These are phyloP conservation scores for Drosophila picticornis DNA, from an alignment of 2,888 invertebrate genomes.

Conservation along the genomic window DNA sequence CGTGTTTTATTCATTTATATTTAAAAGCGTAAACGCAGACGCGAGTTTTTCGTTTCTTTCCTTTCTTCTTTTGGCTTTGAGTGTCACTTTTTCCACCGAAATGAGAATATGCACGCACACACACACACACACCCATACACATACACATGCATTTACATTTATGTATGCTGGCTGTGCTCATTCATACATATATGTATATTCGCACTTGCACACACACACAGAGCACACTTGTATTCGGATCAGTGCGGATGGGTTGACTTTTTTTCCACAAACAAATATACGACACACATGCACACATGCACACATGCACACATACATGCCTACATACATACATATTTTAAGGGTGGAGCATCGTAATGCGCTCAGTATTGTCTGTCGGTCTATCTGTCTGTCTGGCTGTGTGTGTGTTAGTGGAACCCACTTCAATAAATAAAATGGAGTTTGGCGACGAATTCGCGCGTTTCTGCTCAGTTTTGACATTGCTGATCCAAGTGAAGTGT, in stretches of 20 bases:
- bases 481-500: background rate
- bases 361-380: background rate
- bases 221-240: conserved; percentile 16
- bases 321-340: conserved; percentile 14
- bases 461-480: background rate
- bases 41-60: conserved; percentile 62
- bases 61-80: conserved; percentile 48
- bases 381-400: background rate
- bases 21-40: conserved; percentile 76
- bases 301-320: conserved; percentile 11
- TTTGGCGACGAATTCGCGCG: conserved; percentile 25
- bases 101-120: conserved; percentile 23
- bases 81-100: conserved; percentile 66
- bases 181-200: conserved; percentile 1
- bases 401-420: background rate
- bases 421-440: conserved; percentile 55
- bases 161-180: background rate
- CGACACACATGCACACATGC: conserved; percentile 4
- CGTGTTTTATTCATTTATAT: conserved; percentile 75
- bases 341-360: conserved; percentile 57
- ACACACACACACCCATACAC: background rate
- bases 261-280: conserved; percentile 40
- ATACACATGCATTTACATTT: background rate
- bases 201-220: conserved; percentile 8
- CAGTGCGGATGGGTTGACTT: conserved; percentile 33